A percentile compares a stretch with the other conserved stretches of the same genome.
Conservation (phyloP, 2,888 invertebrate genomes). For the Beris morrisii region DNA sequence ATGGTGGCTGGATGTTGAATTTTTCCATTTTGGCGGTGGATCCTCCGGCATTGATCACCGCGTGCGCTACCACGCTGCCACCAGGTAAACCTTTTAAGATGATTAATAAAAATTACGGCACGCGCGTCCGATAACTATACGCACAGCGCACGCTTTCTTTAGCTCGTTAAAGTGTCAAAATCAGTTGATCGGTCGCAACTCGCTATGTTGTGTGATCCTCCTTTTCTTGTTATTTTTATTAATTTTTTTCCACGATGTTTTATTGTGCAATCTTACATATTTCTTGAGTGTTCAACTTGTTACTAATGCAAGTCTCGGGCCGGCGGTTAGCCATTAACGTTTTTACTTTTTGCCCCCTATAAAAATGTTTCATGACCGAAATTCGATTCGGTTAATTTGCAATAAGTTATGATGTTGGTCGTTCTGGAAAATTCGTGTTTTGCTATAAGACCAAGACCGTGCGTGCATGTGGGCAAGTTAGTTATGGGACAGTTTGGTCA, state of each 20-base stretch:
- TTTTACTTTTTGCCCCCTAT: background rate
- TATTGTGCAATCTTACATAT: no score
- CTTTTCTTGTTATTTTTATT: constrained; percentile 5
- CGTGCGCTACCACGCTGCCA: background rate
- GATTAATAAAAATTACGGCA: constrained; percentile 35
- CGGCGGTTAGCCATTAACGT: background rate
- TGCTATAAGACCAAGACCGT: no score
- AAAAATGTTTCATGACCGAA: background rate
- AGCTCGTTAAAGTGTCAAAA: constrained; percentile 35
- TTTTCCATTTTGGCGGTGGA: background rate
- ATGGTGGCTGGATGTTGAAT: background rate
- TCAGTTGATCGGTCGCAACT: constrained; percentile 8
- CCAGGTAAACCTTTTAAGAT: background rate
- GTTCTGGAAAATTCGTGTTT: no score
- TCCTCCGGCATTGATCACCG: background rate
- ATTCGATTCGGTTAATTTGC: constrained; percentile 21
- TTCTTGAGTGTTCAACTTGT: constrained; percentile 3
- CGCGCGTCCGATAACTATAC: constrained; percentile 30
- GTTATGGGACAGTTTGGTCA: no score
- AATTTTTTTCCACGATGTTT: constrained; percentile 1
- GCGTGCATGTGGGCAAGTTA: no score
- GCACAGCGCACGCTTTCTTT: constrained; percentile 9
- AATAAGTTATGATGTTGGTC: constrained; percentile 17
- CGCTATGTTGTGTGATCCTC: background rate
- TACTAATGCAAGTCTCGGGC: constrained; percentile 19